These are phyloP conservation scores for Leptinotarsa juncta DNA, from an alignment of 2,888 invertebrate species.

Conservation along the genomic window DNA sequence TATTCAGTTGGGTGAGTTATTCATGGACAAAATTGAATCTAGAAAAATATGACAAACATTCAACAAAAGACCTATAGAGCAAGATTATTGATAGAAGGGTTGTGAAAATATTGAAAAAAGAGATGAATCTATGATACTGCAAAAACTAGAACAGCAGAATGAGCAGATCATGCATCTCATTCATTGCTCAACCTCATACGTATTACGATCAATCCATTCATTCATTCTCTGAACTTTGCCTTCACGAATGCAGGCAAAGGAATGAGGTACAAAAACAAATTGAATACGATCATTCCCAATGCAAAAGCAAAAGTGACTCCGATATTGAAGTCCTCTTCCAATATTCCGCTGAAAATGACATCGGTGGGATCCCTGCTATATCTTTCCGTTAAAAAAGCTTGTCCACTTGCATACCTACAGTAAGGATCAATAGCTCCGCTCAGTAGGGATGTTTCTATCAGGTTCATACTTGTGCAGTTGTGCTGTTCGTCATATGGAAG, in stretches of 20 bases:
- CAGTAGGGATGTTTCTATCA: conserved; percentile 69
- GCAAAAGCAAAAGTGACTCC: conserved; percentile 87
- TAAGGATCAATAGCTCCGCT: conserved; percentile 67
- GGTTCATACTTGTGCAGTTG: conserved; percentile 70
- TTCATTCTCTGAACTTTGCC: conserved; percentile 85
- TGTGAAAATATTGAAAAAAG: no score
- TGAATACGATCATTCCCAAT: conserved; percentile 82
- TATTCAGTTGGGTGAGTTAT: no score
- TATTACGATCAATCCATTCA: neutral
- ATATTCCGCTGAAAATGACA: conserved; percentile 71
- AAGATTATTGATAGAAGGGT: no score
- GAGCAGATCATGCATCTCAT: no score
- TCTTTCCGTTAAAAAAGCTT: conserved; percentile 77
- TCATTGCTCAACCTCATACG: neutral
- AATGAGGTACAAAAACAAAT: conserved; percentile 86
- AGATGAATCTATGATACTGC: no score
- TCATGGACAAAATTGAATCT: no score
- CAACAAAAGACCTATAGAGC: no score
- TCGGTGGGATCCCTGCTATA: conserved; percentile 73
- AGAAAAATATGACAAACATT: no score
- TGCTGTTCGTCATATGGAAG: conserved; percentile 66
- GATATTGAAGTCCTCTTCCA: conserved; percentile 81
- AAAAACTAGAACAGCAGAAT: no score
- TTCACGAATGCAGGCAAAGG: conserved; percentile 87
- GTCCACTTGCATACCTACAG: conserved; percentile 78